These are phyloP conservation scores for Dendropsophus ebraccatus DNA, from an alignment of 2,113 vertebrate genomes.

Conservation along the genomic window DNA sequence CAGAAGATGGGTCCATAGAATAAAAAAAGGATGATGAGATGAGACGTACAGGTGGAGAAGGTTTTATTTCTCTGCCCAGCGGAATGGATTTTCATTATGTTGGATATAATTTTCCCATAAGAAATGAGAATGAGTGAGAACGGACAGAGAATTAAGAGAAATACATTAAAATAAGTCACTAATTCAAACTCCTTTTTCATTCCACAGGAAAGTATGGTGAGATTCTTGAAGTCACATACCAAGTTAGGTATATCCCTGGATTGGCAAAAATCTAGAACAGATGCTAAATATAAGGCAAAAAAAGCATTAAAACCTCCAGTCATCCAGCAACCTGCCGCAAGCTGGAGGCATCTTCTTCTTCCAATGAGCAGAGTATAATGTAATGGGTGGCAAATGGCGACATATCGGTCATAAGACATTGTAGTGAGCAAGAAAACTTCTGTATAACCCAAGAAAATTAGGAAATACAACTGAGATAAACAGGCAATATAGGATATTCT, in stretches of 20 bases:
- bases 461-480: conserved; percentile 27
- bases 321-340: conserved; percentile 2
- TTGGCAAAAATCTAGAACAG: conserved; percentile 56
- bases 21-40: conserved; percentile 7
- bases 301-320: not conserved
- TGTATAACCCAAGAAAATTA: not conserved
- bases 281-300: not conserved
- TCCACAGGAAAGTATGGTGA: conserved; percentile 59
- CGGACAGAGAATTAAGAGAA: conserved; percentile 37
- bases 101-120: conserved; percentile 55
- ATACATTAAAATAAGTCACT: conserved; percentile 36
- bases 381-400: conserved; percentile 8
- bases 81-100: conserved; percentile 3
- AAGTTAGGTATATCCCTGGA: conserved; percentile 55
- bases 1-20: conserved; percentile 25
- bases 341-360: not conserved
- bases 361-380: conserved; percentile 30
- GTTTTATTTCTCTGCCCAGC: not conserved
- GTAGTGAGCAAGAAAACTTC: conserved; percentile 31
- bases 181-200: conserved; percentile 39
- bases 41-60: conserved; percentile 11
- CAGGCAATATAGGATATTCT: conserved; percentile 38
- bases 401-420: conserved; percentile 52
- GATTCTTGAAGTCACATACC: conserved; percentile 59
- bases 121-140: conserved; percentile 53